phyloP scores from a whole-genome alignment of 2,888 invertebrate species.

The Diaprepes abbreviatus region DNA sequence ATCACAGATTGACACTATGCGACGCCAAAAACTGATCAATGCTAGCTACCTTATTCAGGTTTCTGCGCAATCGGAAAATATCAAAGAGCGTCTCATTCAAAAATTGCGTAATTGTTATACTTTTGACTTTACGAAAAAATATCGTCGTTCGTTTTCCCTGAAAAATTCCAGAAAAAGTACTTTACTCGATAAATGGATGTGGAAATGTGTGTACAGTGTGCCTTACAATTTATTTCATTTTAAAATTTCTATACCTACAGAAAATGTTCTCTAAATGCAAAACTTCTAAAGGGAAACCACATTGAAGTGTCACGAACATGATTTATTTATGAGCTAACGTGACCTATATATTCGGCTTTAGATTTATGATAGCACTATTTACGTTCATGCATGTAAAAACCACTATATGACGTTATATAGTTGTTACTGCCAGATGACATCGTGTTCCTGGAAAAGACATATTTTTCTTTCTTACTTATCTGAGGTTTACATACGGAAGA shows the following conservation, averaged over 20 bases:
- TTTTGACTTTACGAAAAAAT: too few species aligned
- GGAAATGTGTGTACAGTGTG: too few species aligned
- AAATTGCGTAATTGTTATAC: too few species aligned
- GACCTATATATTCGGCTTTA: constrained; percentile 22
- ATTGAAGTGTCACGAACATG: constrained; percentile 23
- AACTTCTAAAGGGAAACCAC: constrained; percentile 3
- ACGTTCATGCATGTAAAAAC: constrained; percentile 14
- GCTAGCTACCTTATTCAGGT: too few species aligned
- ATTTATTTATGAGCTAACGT: constrained; percentile 25
- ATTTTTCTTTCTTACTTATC: background rate
- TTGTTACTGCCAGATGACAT: background rate
- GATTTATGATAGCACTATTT: constrained; percentile 20
- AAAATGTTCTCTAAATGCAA: background rate
- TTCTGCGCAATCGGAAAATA: too few species aligned
- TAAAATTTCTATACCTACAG: background rate
- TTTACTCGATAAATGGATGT: too few species aligned
- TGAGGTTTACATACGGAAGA: too few species aligned
- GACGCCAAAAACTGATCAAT: too few species aligned
- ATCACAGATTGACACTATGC: too few species aligned
- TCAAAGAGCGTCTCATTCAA: too few species aligned
- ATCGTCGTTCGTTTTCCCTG: too few species aligned
- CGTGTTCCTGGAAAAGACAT: background rate
- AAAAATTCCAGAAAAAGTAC: too few species aligned
- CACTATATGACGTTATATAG: constrained; percentile 10
- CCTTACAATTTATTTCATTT: constrained; percentile 12